Percentiles rank a stretch among this genome's conserved stretches.
Conservation (phyloP, 1,140 invertebrate species). For the Temnothorax longispinosus region DNA sequence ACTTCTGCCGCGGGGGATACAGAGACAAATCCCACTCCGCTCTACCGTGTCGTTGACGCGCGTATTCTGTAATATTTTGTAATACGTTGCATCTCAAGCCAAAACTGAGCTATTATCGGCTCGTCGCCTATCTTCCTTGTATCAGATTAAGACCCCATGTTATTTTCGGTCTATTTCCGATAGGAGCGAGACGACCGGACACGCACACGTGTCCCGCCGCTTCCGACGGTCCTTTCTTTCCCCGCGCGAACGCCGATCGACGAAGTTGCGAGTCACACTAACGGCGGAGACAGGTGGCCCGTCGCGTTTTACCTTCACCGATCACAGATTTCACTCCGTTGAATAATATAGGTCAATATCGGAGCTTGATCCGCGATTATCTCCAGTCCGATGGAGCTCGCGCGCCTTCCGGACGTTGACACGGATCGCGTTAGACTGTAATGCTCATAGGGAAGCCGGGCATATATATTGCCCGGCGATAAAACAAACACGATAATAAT, state of each 20-base stretch:
- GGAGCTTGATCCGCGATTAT: not conserved
- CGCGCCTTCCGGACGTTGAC: not conserved
- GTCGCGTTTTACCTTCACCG: not conserved
- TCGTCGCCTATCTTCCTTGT: not conserved
- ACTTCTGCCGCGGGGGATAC: not conserved
- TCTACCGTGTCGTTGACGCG: not conserved
- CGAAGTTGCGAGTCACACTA: not conserved
- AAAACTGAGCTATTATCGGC: not conserved
- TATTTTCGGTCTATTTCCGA: not conserved
- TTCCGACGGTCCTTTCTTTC: not conserved
- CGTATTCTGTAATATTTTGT: not conserved
- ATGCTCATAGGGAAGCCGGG: not conserved
- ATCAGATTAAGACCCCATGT: not conserved
- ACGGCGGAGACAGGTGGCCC: not conserved
- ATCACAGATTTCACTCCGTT: conserved; percentile 33
- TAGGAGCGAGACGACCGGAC: not conserved
- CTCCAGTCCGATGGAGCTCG: not conserved
- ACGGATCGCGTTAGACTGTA: not conserved
- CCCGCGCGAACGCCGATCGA: not conserved
- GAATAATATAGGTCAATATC: conserved; percentile 44
- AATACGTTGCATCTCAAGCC: not conserved
- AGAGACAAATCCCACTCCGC: not conserved
- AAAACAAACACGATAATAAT: conserved; percentile 18
- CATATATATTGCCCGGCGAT: not conserved
- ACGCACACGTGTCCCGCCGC: not conserved